Evolutionary conservation across 2,797 vertebrate species (phyloP).

Genomic region (Epinephelus awoara): DNA sequence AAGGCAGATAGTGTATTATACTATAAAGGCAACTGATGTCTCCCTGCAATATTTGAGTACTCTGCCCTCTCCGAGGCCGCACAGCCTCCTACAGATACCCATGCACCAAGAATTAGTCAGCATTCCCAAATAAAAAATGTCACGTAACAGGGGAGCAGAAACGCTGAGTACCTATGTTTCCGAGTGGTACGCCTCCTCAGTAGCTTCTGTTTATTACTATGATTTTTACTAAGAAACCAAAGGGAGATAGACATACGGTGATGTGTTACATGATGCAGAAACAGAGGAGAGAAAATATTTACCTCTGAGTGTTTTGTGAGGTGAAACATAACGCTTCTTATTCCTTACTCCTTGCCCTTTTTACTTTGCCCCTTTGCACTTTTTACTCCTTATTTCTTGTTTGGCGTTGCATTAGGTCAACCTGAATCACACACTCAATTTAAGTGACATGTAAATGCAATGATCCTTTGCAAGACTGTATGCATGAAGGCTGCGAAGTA

Average conservation of each 20-base stretch:
- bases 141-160: slow-evolving; percentile 88
- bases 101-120: slow-evolving; percentile 94
- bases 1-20: slow-evolving; percentile 53
- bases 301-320: not conserved
- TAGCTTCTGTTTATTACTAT: slow-evolving; percentile 98
- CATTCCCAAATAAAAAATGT: slow-evolving; percentile 91
- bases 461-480: not conserved
- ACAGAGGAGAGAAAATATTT: slow-evolving; percentile 63
- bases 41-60: slow-evolving; percentile 42
- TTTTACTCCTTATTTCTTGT: not conserved
- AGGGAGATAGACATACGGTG: slow-evolving; percentile 90
- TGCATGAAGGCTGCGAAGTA: slow-evolving; percentile 1
- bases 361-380: not conserved
- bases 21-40: slow-evolving; percentile 68
- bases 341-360: not conserved
- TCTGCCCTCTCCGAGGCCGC: slow-evolving; percentile 66
- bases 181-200: slow-evolving; percentile 94
- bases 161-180: slow-evolving; percentile 97
- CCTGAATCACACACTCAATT: not conserved
- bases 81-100: slow-evolving; percentile 79
- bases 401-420: not conserved
- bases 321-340: slow-evolving; percentile 3
- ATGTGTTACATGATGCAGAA: slow-evolving; percentile 82
- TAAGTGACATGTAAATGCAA: slow-evolving; percentile 20
- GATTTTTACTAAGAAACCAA: slow-evolving; percentile 93